A percentile compares a stretch with the other conserved stretches of the same genome.
Conservation (phyloP, 2,113 vertebrate species). For the Antechinus stuartii region DNA sequence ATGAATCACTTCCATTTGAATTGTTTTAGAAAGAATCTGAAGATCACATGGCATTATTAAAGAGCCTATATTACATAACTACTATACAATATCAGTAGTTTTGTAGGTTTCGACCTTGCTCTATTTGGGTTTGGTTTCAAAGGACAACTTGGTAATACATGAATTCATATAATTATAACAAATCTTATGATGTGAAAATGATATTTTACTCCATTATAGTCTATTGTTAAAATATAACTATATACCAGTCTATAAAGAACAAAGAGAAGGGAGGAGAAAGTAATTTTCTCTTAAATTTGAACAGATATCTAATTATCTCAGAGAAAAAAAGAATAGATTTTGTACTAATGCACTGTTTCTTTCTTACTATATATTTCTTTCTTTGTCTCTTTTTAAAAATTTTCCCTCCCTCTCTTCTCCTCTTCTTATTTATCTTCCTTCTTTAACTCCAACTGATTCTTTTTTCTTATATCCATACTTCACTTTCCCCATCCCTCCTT, state of each 20-base stretch:
- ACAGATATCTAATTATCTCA: background rate
- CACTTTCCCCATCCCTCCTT: background rate
- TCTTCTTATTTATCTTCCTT: background rate
- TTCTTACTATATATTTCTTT: background rate
- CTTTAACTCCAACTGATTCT: background rate
- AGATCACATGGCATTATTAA: background rate
- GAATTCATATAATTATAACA: background rate
- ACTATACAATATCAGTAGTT: background rate
- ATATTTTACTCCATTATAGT: background rate
- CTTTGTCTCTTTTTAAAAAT: no score
- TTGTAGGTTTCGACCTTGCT: background rate
- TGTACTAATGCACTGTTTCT: background rate
- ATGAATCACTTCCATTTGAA: no score
- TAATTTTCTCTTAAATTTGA: background rate
- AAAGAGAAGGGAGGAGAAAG: background rate
- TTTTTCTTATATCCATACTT: background rate
- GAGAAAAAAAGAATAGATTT: background rate
- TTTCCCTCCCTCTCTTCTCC: background rate
- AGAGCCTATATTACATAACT: background rate
- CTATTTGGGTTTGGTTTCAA: background rate
- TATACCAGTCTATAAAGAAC: background rate
- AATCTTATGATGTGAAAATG: background rate
- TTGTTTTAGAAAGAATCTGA: no score
- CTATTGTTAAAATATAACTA: background rate
- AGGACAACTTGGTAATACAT: background rate